Base-by-base conservation (phyloP, 2,888 invertebrate species). In the Panorpa germanica region DNA sequence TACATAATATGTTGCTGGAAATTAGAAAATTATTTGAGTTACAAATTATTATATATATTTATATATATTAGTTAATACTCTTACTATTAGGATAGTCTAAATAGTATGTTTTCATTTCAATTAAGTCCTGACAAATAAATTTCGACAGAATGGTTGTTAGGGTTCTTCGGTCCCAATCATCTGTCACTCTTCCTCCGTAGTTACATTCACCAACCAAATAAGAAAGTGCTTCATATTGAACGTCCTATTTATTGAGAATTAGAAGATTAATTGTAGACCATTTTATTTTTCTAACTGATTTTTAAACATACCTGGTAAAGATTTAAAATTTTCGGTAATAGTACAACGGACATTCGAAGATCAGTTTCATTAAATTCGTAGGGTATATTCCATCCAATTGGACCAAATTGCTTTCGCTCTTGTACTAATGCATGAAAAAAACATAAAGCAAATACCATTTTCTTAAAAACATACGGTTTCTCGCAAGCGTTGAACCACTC, bases 301-400 rank as follows among this genome's bases (percentile, higher is more conserved):
- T n/a, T n/a, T n/a, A n/a, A n/a, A n/a, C n/a, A n/a, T n/a, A n/a
- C 72, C 34, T 67, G 64, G 45, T 82, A 83, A 45, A 83, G 71
- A 45, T 82, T 72, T 14, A 85, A 58, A 49, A 83, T 80, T 66
- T 88, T 85, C 49, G 78, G 75, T 9, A 93, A 57, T 48, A 93
- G 93, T 45, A 76, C 68, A 20, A 85, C 71, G 38, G 86, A 86
- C 37, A 93, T 90, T 34, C 77, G 63, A 21, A 93, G 57, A 53
- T 95, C 95, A 0, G 90, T 90, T 49, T 93, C 91, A 47, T 91
- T 91, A 52, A 93, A 95, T 48, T 90, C 91, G 46, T 95, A 95
- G 0, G 78, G 70, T 36, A 85, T 90, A 49, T 93, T 95, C 91
- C 91, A 93, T 1, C 93, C 93, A 13, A 91, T 66, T 0, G 91